Base-by-base conservation (phyloP, 2,113 vertebrate species). In the Passer montanus region DNA sequence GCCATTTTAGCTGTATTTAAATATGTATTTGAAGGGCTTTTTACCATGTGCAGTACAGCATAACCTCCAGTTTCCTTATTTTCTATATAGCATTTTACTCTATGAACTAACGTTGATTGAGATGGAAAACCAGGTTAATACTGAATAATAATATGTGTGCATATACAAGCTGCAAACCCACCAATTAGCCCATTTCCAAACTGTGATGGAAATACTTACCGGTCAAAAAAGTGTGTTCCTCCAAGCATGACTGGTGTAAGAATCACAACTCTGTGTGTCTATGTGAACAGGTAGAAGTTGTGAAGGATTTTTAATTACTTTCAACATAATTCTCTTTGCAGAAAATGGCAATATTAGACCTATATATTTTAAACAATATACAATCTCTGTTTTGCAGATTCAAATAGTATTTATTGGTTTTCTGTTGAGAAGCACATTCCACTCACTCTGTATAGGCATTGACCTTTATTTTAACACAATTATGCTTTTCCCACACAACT, bases 401-500 rank as follows among this genome's bases (percentile, higher is more conserved):
- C 28, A 44, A 74, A 28, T 22, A 49, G 41, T 56, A 68, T 64
- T 44, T 82, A 28, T 18, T 7, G 6, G 58, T 47, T 74, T 79
- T 84, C 74, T 79, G 21, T 41, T 89, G 49, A 82, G 12, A 53
- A 22, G 53, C 70, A 89, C 63, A 88, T 95, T 95, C 79, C 55
- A 80, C 27, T 69, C 41, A 41, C 64, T 87, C 16, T 77, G 50
- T 62, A 80, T 37, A 88, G 47, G 24, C 64, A 56, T 0, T 76
- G 44, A 84, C 62, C 50, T 95, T 93, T 85, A 85, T 73, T 91
- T 89, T 92, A 90, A 90, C 1, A 2, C 7, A 15, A 21, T 60
- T 82, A 68, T 26, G 56, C 41, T 87, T 81, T 90, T 90, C 72
- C 88, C 80, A 95, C n/a, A 52, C 39, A 88, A 77, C 46, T 74